Evolutionary conservation across 2,797 vertebrate genomes (phyloP).

Genomic region (Muscicapa comitata): DNA sequence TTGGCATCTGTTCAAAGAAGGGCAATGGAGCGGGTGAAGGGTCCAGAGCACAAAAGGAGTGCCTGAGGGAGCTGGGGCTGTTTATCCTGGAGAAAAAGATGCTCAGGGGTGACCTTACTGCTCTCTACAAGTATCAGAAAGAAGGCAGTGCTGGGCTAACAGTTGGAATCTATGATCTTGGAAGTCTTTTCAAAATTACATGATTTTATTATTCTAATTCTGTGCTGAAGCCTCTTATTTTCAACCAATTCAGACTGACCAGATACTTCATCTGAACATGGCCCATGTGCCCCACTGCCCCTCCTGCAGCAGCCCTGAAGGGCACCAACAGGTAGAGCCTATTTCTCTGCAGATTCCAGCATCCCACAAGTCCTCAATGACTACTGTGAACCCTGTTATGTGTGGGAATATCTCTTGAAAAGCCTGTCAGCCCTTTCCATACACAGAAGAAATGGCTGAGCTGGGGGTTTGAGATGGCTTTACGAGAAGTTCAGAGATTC

Average conservation of each 20-base stretch:
- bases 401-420: neutral
- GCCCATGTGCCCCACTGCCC: neutral
- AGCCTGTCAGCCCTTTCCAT: neutral
- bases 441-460: neutral
- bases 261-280: neutral
- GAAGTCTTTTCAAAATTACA: neutral
- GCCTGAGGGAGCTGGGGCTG: neutral
- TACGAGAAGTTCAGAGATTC: neutral
- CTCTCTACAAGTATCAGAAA: neutral
- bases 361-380: accelerated
- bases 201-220: neutral
- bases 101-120: neutral
- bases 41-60: neutral
- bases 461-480: neutral
- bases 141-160: neutral
- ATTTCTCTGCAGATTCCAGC: neutral
- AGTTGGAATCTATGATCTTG: accelerated
- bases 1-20: accelerated
- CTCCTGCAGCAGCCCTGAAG: neutral
- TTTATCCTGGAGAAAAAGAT: neutral
- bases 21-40: neutral
- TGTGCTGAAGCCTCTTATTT: neutral
- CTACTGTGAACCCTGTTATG: neutral
- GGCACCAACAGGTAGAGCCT: neutral
- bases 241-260: neutral